Conservation (phyloP, 2,888 invertebrate species). For the Philaethria dido region DNA sequence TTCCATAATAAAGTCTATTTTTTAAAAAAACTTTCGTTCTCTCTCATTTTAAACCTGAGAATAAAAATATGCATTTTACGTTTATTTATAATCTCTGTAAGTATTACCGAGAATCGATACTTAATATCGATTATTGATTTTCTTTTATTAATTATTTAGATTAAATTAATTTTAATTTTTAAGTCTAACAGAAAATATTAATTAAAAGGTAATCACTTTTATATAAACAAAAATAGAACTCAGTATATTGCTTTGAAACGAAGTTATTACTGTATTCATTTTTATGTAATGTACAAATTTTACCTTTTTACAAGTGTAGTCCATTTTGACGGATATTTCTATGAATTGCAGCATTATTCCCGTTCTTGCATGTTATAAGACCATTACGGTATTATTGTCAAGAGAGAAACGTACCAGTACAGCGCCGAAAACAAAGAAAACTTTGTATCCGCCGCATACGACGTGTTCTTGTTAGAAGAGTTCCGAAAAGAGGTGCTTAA, state of each 20-base stretch:
- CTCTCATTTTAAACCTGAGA: neutral
- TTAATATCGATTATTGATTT: too few relatives aligned
- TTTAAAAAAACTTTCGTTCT: neutral
- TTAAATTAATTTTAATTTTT: too few relatives aligned
- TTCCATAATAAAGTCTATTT: neutral
- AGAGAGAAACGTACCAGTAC: neutral
- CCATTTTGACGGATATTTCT: neutral
- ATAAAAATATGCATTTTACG: neutral
- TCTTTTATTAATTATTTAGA: too few relatives aligned
- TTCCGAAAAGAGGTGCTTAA: neutral
- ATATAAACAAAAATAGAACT: too few relatives aligned
- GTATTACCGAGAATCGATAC: too few relatives aligned
- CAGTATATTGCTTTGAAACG: too few relatives aligned
- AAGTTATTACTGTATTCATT: too few relatives aligned
- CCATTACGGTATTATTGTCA: neutral
- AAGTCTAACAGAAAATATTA: too few relatives aligned
- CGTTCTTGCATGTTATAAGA: constrained; percentile 4
- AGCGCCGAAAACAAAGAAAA: constrained; percentile 2
- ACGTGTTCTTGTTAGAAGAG: neutral
- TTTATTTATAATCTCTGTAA: neutral
- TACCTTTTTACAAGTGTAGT: neutral
- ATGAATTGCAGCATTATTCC: constrained; percentile 3
- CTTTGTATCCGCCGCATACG: constrained; percentile 3
- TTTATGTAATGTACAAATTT: neutral
- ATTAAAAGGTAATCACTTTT: too few relatives aligned